A percentile compares a stretch with the other conserved stretches of the same genome.
Conservation (phyloP, 2,888 invertebrate species). For the Acanthoscelides obtectus region DNA sequence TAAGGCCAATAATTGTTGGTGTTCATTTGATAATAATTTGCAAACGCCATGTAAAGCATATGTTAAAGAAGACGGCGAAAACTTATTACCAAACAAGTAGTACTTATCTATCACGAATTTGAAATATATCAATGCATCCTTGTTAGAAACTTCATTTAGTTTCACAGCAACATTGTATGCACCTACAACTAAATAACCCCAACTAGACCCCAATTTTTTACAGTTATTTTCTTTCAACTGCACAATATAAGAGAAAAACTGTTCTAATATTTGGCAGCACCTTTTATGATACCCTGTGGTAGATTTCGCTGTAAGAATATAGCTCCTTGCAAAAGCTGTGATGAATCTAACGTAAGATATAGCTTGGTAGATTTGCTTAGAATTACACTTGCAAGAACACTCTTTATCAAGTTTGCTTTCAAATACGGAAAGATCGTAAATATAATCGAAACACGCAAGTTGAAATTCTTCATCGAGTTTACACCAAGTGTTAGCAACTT, state of each 20-base stretch:
- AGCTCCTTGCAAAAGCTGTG: background rate
- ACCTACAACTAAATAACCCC: constrained; percentile 18
- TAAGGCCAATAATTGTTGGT: constrained; percentile 22
- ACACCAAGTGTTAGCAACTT: background rate
- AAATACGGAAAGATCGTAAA: constrained; percentile 2
- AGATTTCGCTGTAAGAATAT: constrained; percentile 1
- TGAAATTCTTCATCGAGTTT: constrained; percentile 3
- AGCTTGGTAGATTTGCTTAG: constrained; percentile 7
- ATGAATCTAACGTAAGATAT: constrained; percentile 8
- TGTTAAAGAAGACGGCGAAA: constrained; percentile 9
- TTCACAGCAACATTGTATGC: constrained; percentile 27
- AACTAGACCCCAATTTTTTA: constrained; percentile 21
- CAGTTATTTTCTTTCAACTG: constrained; percentile 20
- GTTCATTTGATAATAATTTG: constrained; percentile 16
- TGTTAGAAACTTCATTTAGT: constrained; percentile 14
- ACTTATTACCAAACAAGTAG: constrained; percentile 17
- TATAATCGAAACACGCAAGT: constrained; percentile 10
- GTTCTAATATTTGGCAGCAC: constrained; percentile 12
- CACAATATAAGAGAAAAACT: constrained; percentile 19
- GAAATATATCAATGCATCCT: constrained; percentile 12
- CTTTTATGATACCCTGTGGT: constrained; percentile 8
- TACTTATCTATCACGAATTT: constrained; percentile 16
- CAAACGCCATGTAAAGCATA: constrained; percentile 12
- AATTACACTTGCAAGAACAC: constrained; percentile 15
- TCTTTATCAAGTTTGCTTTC: background rate